Base-by-base conservation (phyloP, 2,797 vertebrate genomes). In the Tragelaphus oryx region DNA sequence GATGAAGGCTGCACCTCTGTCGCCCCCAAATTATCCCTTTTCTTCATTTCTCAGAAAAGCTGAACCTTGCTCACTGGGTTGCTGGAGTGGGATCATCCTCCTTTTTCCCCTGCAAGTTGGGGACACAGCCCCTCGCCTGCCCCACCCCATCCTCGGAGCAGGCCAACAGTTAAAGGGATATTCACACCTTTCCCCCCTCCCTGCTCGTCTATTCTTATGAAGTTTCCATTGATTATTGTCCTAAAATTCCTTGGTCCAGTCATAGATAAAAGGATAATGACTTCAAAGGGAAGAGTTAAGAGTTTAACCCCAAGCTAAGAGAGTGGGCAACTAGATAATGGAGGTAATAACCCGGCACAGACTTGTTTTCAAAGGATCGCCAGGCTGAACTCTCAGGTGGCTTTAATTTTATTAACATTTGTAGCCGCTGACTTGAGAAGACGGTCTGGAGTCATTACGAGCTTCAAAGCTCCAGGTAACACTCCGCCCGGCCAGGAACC, bases 241-340 rank as follows among this genome's bases (percentile, higher is more conserved):
- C 99, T 99, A 98, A 99, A 99, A 99, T 99, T 99, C 99, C 99
- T 99, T 98, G 98, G 99, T 99, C 99, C 99, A 99, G 99, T 98
- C 99, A 99, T 99, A 99, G 99, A 99, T 99, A 99, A 99, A 99
- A 99, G 99, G 99, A 99, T 99, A 99, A 99, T 99, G 97, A 99
- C 99, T 99, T 99, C 99, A 99, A 99, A 99, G 99, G 98, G 97
- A 98, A 98, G 99, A 99, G 99, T 99, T 99, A 99, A 99, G 99
- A 99, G 99, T 99, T 99, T 99, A 99, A 99, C 99, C 99, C 99
- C 98, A 95, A 99, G 99, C 99, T 98, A 99, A 99, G 99, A 99
- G 98, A 98, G 98, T 99, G 99, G 99, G 99, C 99, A 99, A 99
- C 99, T 98, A 99, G 98, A 99, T 99, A 99, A 99, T 99, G 99